Evolutionary conservation across 1,140 invertebrate species (phyloP).

Genomic region (Aphelenchoides besseyi): DNA sequence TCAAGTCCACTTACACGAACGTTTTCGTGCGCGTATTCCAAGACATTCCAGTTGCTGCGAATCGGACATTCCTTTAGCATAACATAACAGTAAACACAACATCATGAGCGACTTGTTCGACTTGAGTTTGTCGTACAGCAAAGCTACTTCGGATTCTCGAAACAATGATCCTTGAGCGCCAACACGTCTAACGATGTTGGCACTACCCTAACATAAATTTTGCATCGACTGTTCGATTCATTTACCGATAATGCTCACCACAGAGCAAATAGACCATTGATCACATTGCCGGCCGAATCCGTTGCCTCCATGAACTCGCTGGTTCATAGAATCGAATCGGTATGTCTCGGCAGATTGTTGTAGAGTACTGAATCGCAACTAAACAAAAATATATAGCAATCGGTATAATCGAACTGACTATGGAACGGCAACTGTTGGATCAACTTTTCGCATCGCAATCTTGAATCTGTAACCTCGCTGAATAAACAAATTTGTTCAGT

Average conservation of each 20-base stretch:
- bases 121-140: conserved; percentile 32
- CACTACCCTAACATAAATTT: conserved; percentile 34
- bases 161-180: conserved; percentile 46
- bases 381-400: neutral
- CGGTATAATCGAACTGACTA: conserved; percentile 34
- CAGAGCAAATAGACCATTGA: conserved; percentile 28
- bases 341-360: conserved; percentile 42
- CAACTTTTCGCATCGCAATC: conserved; percentile 44
- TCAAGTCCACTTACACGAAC: conserved; percentile 30
- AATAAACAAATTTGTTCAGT: neutral
- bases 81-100: neutral
- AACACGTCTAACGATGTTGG: conserved; percentile 36
- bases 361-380: conserved; percentile 47
- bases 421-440: conserved; percentile 40
- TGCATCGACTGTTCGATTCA: neutral
- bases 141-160: conserved; percentile 35
- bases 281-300: conserved; percentile 45
- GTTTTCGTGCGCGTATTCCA: conserved; percentile 60
- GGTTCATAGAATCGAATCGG: conserved; percentile 36
- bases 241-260: conserved; percentile 42
- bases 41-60: conserved; percentile 35
- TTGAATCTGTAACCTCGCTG: conserved; percentile 31
- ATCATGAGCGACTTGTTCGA: conserved; percentile 32
- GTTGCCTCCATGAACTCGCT: conserved; percentile 56
- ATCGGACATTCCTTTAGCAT: conserved; percentile 35